A percentile compares a stretch with the other conserved stretches of the same genome.
Evolutionary conservation across 2,888 invertebrate species (phyloP).

Genomic region (Sinopyrophorus schimmeli): DNA sequence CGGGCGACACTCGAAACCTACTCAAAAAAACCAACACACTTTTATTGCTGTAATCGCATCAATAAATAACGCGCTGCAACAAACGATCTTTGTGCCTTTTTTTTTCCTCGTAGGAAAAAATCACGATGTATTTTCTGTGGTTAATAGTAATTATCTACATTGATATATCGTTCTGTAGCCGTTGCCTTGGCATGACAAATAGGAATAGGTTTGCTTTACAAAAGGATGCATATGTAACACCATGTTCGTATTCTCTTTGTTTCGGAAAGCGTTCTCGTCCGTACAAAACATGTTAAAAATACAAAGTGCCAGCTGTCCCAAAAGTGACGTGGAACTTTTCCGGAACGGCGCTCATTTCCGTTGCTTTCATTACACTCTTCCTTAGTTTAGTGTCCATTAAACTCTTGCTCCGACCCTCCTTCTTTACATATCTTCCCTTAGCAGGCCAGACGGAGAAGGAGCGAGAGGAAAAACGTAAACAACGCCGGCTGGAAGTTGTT

Average conservation of each 20-base stretch:
- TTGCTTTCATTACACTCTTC: slow-evolving; percentile 39
- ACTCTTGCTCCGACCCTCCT: too few relatives aligned
- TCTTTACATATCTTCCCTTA: slow-evolving; percentile 12
- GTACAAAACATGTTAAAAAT: slow-evolving; percentile 32
- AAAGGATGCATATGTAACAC: slow-evolving; percentile 15
- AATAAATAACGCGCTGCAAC: too few relatives aligned
- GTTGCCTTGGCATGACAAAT: slow-evolving; percentile 32
- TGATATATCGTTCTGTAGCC: slow-evolving; percentile 33
- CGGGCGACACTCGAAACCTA: too few relatives aligned
- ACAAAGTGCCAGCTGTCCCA: slow-evolving; percentile 37
- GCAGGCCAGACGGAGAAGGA: slow-evolving; percentile 25
- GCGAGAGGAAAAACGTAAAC: slow-evolving; percentile 26
- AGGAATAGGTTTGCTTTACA: slow-evolving; percentile 21
- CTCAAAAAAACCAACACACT: too few relatives aligned
- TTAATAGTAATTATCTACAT: slow-evolving; percentile 32
- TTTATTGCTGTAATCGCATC: too few relatives aligned
- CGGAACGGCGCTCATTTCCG: slow-evolving; percentile 43
- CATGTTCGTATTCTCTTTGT: slow-evolving; percentile 3
- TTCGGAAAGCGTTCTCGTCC: slow-evolving; percentile 13
- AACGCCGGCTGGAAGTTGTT: slow-evolving; percentile 31
- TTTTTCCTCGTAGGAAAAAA: slow-evolving; percentile 22
- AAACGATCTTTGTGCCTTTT: too few relatives aligned
- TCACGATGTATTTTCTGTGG: slow-evolving; percentile 23
- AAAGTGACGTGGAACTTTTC: slow-evolving; percentile 36
- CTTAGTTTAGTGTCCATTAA: too few relatives aligned